These are phyloP conservation scores for Stichopus chloronotus DNA, from an alignment of 35 echinoderm and acorn worm species.

Conservation along the genomic window DNA sequence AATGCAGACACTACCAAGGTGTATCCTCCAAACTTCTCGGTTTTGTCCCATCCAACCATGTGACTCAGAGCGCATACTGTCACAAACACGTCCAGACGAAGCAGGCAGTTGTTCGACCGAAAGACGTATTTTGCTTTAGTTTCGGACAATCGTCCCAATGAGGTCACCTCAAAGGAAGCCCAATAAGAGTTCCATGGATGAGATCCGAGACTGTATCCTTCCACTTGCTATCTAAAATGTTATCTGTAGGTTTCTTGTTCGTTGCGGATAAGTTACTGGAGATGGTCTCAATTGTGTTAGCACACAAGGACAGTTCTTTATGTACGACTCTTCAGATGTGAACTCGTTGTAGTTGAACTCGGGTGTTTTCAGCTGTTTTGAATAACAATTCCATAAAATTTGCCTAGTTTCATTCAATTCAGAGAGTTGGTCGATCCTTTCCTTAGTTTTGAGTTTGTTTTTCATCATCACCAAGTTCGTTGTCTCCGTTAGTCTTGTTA, in stretches of 20 bases:
- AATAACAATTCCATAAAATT: not conserved
- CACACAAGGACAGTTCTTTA: not conserved
- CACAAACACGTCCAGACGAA: conserved; percentile 1
- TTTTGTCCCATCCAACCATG: not conserved
- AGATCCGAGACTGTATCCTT: not conserved
- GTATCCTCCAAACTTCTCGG: not conserved
- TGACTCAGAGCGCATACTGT: not conserved
- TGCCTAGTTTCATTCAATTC: not conserved
- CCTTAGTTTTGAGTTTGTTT: not conserved
- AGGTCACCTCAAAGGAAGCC: not conserved
- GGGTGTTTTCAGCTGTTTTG: not conserved
- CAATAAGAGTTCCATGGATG: not conserved
- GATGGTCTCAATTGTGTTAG: not conserved
- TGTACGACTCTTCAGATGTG: not conserved
- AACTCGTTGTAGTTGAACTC: not conserved
- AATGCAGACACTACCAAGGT: not conserved
- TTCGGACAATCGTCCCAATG: not conserved
- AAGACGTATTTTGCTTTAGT: not conserved
- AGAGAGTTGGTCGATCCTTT: not conserved
- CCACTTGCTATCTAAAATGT: not conserved
- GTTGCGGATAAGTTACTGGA: not conserved
- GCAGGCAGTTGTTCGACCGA: not conserved
- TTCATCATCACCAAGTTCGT: not conserved
- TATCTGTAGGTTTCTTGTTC: not conserved
- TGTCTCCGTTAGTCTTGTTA: not conserved